phyloP scores from a whole-genome alignment of 2,888 invertebrate species.

The Malacosoma neustria region DNA sequence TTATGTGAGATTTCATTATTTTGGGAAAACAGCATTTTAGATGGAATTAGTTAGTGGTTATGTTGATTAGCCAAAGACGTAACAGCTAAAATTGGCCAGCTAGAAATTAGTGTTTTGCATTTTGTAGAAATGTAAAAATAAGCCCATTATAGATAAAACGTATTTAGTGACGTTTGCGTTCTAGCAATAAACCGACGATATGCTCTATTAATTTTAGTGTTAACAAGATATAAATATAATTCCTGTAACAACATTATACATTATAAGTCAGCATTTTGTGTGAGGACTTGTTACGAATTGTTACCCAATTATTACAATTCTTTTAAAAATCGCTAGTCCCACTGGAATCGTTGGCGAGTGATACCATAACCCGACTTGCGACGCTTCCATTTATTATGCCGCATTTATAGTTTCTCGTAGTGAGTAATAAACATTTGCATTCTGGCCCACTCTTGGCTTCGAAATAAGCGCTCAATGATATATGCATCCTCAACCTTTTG shows the following conservation, averaged over 20 bases:
- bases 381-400: constrained; percentile 64
- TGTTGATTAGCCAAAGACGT: no score
- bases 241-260: constrained; percentile 71
- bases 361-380: constrained; percentile 48
- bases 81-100: no score
- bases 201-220: no score
- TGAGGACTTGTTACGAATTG: constrained; percentile 77
- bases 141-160: no score
- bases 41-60: no score
- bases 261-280: constrained; percentile 76
- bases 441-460: constrained; percentile 66
- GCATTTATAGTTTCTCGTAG: constrained; percentile 68
- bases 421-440: constrained; percentile 67
- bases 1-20: no score
- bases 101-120: no score
- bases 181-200: no score
- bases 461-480: constrained; percentile 71
- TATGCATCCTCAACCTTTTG: constrained; percentile 71
- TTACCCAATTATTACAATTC: constrained; percentile 77
- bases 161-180: no score
- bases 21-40: no score
- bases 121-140: no score
- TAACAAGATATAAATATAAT: no score
- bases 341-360: constrained; percentile 74
- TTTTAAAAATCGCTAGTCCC: constrained; percentile 82